Evolutionary conservation across 2,797 vertebrate species (phyloP), one percentile per base, ranked within the genome.

Genomic region (Hippopotamyrus pictus): DNA sequence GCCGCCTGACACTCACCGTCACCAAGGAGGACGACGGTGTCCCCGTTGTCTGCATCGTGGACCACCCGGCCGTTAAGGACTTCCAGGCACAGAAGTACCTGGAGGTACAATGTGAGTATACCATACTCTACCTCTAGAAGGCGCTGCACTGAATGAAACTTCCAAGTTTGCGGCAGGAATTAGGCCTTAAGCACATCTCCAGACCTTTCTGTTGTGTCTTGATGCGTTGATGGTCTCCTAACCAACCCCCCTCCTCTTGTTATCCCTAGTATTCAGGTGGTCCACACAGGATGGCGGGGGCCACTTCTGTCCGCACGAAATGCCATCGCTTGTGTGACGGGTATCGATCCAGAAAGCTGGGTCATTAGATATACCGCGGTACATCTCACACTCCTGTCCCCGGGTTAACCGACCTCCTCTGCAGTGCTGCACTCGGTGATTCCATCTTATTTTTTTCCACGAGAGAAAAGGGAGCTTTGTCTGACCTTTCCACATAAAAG

Each of bases 81-180:
- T 92, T 98, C 94, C 97, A 98, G 93, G 97, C 97, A 0, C 97
- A 98, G 95, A 98, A 96, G 37, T 97, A 97, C 93, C 96, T 99
- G 14, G 98, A 99, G 95, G 98, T 99, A 29, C 97, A 98, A 92
- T 99, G 98, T 99, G 94, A 99, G 98, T 99, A 94, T 57, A 57
- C 87, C 46, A 3, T 48, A 14, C 19, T 48, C 53, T 53, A n/a
- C 5, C 69, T 76, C 12, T 76, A 73, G 29, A 37, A 17, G 65
- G 65, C 29, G 5, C 65, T 37, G 12, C 0, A 22, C 59, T 25
- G 17, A 44, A 88, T 25, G 14, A 69, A 57, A 22, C 3, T 5
- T 19, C 44, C 79, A n/a, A 5, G 25, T 12, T 37, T 65, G 41
- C 9, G 9, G 19, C 41, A 17, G 54, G 22, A 88, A 62, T 69